Base-by-base conservation (phyloP, 2,888 invertebrate genomes). In the Baccha elongata region DNA sequence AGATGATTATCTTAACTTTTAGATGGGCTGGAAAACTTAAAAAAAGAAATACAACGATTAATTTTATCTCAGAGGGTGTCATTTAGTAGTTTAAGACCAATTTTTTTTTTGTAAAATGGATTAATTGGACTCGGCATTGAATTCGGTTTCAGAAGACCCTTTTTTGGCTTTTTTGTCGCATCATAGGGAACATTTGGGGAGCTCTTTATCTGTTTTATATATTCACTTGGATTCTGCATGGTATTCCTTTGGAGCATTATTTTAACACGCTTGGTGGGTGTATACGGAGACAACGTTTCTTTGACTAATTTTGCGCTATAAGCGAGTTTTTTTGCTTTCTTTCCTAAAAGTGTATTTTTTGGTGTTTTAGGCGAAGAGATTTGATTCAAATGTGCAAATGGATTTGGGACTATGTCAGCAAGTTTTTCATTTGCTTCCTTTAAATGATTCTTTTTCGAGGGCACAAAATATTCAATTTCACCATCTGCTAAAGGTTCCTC, bases 151-250 rank as follows among this genome's bases (percentile, higher is more conserved):
- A 96, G 89, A n/a, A 95, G 93, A 0, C 96, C 94, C 85, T 94
- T 94, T 0, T 88, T 88, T 0, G 97, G 97, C 86, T 92, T 93
- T 68, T 93, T 94, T 15, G 91, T 92, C 0, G 95, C 93, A 87
- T 96, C 96, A 85, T 92, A 96, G 0, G 96, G 96, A 84, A 96
- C 93, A 6, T 92, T 93, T 0, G 96, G 96, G 42, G 95, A 95
- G 60, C 93, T 92, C 50, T 92, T 91, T 0, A 97, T 92, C 86
- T 95, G 94, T 32, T 92, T 92, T 15, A 94, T 92, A 86, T 96
- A 96, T 84, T 96, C 96, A 2, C 93, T 91, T 0, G 95, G 93
- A 26, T 94, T 94, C 87, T 96, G 96, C 83, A 93, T 93, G 1
- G 92, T 93, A 87, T 96, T 96, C 80, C 93, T 92, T 85, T 94